Conservation (phyloP, 2,888 invertebrate genomes). For the Eulithis prunata region DNA sequence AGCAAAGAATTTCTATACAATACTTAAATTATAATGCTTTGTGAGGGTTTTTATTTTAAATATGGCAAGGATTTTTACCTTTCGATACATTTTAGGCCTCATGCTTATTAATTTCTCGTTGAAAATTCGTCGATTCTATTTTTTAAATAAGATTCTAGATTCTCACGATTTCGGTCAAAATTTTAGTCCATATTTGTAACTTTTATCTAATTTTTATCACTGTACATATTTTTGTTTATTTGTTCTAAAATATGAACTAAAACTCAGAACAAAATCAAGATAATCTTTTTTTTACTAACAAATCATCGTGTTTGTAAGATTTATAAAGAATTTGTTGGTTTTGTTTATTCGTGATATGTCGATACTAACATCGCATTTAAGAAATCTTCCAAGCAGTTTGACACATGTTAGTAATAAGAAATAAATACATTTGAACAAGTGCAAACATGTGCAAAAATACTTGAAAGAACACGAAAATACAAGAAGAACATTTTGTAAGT, state of each 20-base stretch:
- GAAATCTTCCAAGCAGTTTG: slow-evolving; percentile 45
- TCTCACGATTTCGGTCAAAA: slow-evolving; percentile 40
- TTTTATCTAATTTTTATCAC: not conserved
- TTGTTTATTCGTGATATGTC: slow-evolving; percentile 60
- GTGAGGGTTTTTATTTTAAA: slow-evolving; percentile 32
- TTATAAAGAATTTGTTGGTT: slow-evolving; percentile 53
- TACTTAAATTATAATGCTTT: slow-evolving; percentile 38
- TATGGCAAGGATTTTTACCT: slow-evolving; percentile 44
- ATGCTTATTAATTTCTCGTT: slow-evolving; percentile 50
- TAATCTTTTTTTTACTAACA: slow-evolving; percentile 37
- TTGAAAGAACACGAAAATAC: slow-evolving; percentile 50
- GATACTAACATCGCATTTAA: slow-evolving; percentile 55
- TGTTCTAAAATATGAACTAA: slow-evolving; percentile 49
- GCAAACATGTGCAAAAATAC: slow-evolving; percentile 31
- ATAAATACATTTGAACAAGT: slow-evolving; percentile 36
- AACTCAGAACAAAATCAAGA: slow-evolving; percentile 51
- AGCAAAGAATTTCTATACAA: slow-evolving; percentile 54
- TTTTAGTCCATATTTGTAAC: slow-evolving; percentile 36
- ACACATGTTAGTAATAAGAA: slow-evolving; percentile 41
- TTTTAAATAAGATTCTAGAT: slow-evolving; percentile 41
- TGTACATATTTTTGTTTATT: not conserved
- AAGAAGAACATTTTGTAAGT: slow-evolving; percentile 29
- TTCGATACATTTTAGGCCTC: slow-evolving; percentile 65
- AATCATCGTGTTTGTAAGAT: slow-evolving; percentile 42
- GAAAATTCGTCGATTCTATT: slow-evolving; percentile 47